phyloP scores from a whole-genome alignment of 2,113 vertebrate genomes.

The Ptilorrhoa leucosticta region DNA sequence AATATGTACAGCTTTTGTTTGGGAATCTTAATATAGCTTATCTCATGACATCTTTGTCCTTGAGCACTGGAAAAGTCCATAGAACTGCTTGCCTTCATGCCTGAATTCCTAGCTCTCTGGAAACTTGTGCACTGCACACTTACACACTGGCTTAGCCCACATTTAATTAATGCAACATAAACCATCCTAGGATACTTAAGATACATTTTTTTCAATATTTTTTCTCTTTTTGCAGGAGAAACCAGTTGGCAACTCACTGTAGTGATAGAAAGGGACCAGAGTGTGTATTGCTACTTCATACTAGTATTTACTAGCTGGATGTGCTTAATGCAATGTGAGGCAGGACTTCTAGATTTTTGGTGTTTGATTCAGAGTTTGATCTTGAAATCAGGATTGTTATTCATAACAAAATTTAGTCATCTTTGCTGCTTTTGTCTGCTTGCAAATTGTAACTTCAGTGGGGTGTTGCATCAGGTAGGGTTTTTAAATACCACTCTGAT shows the following conservation, averaged over 20 bases:
- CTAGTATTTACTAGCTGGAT: not conserved
- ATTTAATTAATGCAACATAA: not conserved
- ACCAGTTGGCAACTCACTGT: not conserved
- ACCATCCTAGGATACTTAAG: not conserved
- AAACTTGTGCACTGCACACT: not conserved
- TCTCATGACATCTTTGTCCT: not conserved
- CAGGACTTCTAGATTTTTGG: not conserved
- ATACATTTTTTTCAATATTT: not conserved
- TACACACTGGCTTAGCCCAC: not conserved
- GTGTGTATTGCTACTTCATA: not conserved
- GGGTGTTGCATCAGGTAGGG: not conserved
- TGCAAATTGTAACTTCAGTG: not conserved
- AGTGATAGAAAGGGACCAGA: not conserved
- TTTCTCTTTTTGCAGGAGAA: not conserved
- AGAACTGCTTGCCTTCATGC: not conserved
- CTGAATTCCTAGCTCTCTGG: not conserved
- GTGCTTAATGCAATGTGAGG: not conserved
- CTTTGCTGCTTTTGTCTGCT: not conserved
- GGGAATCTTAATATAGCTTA: not conserved
- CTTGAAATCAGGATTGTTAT: not conserved
- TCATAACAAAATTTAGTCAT: not conserved
- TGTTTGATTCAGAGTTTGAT: not conserved
- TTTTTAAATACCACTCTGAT: not conserved
- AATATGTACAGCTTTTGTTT: not conserved
- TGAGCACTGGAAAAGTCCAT: not conserved